Conservation (phyloP, 2,797 vertebrate species). For the Tarsius wallacei region DNA sequence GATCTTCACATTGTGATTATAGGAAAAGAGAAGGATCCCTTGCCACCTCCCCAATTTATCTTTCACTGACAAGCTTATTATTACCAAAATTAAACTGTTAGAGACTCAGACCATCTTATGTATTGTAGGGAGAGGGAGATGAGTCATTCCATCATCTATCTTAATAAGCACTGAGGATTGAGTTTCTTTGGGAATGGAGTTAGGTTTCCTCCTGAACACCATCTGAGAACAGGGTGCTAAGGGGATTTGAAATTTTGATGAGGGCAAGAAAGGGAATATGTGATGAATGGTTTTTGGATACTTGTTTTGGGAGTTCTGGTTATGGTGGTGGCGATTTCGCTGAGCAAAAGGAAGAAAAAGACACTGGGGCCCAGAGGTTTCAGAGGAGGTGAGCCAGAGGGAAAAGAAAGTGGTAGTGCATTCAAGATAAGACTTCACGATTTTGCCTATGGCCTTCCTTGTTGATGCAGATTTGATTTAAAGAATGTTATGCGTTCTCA, state of each 20-base stretch:
- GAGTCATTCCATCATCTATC: background rate
- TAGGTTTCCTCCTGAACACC: background rate
- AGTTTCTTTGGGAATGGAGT: background rate
- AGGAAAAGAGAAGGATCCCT: background rate
- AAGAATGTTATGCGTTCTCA: background rate
- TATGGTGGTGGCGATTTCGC: background rate
- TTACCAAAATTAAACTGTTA: background rate
- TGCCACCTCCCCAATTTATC: background rate
- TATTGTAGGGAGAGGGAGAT: background rate
- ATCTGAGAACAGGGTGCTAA: background rate
- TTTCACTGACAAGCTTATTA: background rate
- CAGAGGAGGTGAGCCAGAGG: background rate
- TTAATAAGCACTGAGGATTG: background rate
- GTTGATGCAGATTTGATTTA: conserved; percentile 7
- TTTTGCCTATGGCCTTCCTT: background rate
- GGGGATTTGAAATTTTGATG: conserved; percentile 1
- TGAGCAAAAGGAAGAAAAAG: background rate
- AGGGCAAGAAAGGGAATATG: background rate
- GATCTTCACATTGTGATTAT: background rate
- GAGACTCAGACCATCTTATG: background rate
- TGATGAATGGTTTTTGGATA: background rate
- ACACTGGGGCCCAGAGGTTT: background rate
- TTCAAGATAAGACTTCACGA: background rate
- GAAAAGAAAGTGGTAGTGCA: background rate
- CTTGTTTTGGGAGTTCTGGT: background rate